A percentile compares a stretch with the other conserved stretches of the same genome.
Evolutionary conservation across 2,797 vertebrate genomes (phyloP).

Genomic region (Sebastes flavidus): DNA sequence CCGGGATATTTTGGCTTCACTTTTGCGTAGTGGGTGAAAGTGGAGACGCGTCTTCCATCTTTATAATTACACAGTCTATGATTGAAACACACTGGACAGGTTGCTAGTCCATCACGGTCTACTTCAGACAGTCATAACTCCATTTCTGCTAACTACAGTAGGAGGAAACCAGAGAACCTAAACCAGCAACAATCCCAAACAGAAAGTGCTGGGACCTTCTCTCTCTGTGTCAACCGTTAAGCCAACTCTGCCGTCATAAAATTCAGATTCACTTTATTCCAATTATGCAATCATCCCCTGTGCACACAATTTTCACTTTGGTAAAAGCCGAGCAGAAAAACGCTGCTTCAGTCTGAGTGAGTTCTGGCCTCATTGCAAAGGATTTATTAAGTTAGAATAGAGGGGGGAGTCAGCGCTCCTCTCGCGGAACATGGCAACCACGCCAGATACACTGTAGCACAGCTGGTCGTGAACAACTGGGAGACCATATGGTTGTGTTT

Average conservation of each 20-base stretch:
- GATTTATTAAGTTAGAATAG: constrained; percentile 61
- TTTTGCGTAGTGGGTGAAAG: fast-evolving
- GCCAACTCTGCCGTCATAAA: constrained; percentile 14
- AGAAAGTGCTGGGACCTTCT: neutral
- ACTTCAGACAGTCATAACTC: neutral
- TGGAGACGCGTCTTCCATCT: too few species aligned
- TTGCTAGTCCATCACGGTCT: neutral
- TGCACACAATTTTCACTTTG: constrained; percentile 30
- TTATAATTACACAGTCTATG: too few species aligned
- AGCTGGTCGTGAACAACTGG: constrained; percentile 81
- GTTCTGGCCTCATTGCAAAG: constrained; percentile 54
- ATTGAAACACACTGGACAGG: neutral
- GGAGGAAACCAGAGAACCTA: neutral
- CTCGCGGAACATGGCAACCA: constrained; percentile 41
- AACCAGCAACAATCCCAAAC: neutral
- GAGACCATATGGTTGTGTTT: constrained; percentile 83
- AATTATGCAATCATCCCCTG: constrained; percentile 21
- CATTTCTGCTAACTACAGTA: neutral
- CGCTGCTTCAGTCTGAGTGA: constrained; percentile 30
- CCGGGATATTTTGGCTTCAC: too few species aligned
- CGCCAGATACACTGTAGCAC: constrained; percentile 66
- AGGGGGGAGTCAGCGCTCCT: constrained; percentile 25
- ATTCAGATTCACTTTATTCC: constrained; percentile 29
- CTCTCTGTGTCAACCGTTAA: constrained; percentile 17
- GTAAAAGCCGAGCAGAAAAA: constrained; percentile 37